Base-by-base conservation (phyloP, 2,113 vertebrate genomes). In the Cinclus cinclus region DNA sequence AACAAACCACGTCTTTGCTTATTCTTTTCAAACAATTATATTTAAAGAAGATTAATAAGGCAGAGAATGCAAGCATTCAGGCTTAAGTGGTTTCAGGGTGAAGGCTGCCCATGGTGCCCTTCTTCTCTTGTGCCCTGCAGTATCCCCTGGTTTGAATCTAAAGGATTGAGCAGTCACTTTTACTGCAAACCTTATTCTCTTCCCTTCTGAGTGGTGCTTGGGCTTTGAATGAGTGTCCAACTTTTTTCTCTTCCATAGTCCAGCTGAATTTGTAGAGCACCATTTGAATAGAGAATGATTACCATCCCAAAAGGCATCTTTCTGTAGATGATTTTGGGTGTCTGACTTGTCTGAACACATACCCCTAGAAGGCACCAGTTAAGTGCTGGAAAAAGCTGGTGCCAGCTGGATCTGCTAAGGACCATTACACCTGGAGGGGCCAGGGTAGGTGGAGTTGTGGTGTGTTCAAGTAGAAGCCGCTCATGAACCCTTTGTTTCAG, bases 91-190 rank as follows among this genome's bases (percentile, higher is more conserved):
- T 11, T 33, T 47, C 53, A 74, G 33, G 25, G 4, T 56, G 50
- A 80, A 70, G 50, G n/a, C 62, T 85, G 28, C 82, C n/a, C 0
- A 0, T 59, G 31, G 30, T 50, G 24, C 58, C 17, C 60, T 68
- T 65, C 39, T 24, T 39, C 33, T 59, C 18, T 27, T 50, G 10
- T 79, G 49, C 31, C 19, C 23, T 69, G 24, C 0, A 0, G 8
- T n/a, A 19, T 18, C 11, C 2, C 0, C 6, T 3, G 20, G 7
- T 52, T 73, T 76, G 35, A 53, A 18, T 64, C 52, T 56, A 65
- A 79, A 76, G 53, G 23, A 37, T 24, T 0, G 0, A 13, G 0
- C 10, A 64, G 37, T 49, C 0, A 4, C 41, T 76, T 76, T 69
- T 83, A 25, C 55, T 92, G 31, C 4, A 14, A 58, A 44, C 37